Percentiles rank a stretch among this genome's conserved stretches.
phyloP scores from a whole-genome alignment of 2,113 vertebrate species.

The Acrocephalus arundinaceus region DNA sequence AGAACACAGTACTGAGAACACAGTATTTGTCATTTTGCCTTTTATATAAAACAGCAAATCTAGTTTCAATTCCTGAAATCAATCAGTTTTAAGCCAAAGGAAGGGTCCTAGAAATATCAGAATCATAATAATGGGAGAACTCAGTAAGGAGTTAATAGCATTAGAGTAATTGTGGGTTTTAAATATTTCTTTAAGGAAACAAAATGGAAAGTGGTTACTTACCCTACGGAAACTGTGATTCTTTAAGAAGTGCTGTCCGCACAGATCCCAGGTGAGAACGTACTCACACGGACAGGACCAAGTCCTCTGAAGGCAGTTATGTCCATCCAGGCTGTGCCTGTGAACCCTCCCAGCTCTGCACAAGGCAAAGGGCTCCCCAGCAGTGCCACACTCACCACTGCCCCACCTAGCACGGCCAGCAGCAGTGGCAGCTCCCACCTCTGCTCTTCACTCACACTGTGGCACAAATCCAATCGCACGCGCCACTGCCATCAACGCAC shows the following conservation, averaged over 20 bases:
- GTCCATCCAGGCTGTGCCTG: constrained; percentile 39
- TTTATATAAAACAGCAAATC: background rate
- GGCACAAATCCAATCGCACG: background rate
- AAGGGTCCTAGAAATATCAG: background rate
- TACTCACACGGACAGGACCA: constrained; percentile 20
- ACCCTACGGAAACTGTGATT: constrained; percentile 17
- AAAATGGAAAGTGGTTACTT: constrained; percentile 34
- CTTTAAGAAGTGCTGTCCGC: constrained; percentile 36
- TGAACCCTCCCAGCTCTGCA: background rate
- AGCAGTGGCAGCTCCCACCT: background rate
- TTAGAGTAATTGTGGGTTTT: background rate
- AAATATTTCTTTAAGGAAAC: constrained; percentile 12
- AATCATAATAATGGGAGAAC: background rate
- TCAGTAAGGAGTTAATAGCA: background rate
- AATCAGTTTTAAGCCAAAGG: background rate
- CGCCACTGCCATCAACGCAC: rapidly evolving
- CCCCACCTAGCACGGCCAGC: rapidly evolving
- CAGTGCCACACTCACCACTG: rapidly evolving
- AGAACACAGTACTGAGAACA: background rate
- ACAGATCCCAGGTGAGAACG: constrained; percentile 36
- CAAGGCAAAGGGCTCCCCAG: background rate
- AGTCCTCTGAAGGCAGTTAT: constrained; percentile 12
- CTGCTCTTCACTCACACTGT: background rate
- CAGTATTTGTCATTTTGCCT: background rate
- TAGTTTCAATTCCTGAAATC: background rate